phyloP scores from a whole-genome alignment of 2,113 vertebrate species.

The Tenebrosternarchus preto region DNA sequence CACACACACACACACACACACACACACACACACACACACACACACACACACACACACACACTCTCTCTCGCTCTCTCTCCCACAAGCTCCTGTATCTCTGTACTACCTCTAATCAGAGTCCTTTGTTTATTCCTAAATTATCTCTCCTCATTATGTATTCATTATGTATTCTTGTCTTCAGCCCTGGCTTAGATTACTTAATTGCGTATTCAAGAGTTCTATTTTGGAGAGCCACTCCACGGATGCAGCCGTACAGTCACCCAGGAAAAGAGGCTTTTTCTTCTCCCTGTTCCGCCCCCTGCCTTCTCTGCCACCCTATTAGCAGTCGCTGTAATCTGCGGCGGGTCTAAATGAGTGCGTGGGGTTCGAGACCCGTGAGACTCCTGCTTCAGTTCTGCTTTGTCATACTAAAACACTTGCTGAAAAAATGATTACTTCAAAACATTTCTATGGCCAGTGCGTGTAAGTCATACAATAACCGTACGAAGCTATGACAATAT shows the following conservation, averaged over 20 bases:
- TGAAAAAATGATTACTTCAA: neutral
- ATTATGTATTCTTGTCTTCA: slow-evolving; percentile 42
- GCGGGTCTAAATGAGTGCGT: slow-evolving; percentile 5
- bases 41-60: slow-evolving; percentile 29
- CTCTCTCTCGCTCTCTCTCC: neutral
- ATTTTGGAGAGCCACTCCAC: slow-evolving; percentile 42
- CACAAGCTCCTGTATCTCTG: neutral
- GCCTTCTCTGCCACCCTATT: slow-evolving; percentile 35
- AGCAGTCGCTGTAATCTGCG: slow-evolving; percentile 36
- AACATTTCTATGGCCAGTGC: neutral
- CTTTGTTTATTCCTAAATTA: slow-evolving; percentile 48
- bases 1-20: slow-evolving; percentile 33
- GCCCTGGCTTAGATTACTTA: slow-evolving; percentile 57
- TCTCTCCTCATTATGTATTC: slow-evolving; percentile 33
- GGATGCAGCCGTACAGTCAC: slow-evolving; percentile 29
- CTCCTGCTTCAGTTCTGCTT: slow-evolving; percentile 23
- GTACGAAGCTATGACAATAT: slow-evolving; percentile 10
- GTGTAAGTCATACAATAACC: slow-evolving; percentile 18
- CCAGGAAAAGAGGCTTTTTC: slow-evolving; percentile 25
- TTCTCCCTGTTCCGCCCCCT: slow-evolving; percentile 24
- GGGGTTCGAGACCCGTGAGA: neutral
- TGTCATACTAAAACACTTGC: slow-evolving; percentile 43
- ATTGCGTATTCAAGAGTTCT: slow-evolving; percentile 53
- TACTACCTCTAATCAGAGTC: slow-evolving; percentile 50
- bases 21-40: slow-evolving; percentile 8